These are phyloP conservation scores for Oryzias woworae DNA, from an alignment of 2,113 vertebrate species.

Conservation along the genomic window DNA sequence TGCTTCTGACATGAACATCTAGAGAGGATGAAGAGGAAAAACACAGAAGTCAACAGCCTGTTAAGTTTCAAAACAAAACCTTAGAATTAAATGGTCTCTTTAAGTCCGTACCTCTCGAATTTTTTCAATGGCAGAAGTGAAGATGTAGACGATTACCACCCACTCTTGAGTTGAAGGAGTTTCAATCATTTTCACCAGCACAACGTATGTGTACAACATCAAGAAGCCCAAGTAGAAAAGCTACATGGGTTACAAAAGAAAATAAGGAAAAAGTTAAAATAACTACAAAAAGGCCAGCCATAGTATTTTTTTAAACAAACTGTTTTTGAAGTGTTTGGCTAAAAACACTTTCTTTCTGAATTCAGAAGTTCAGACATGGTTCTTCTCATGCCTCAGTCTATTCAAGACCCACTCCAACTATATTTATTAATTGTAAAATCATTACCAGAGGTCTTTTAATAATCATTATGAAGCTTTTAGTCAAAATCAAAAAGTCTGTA, in stretches of 20 bases:
- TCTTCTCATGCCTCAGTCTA: no score
- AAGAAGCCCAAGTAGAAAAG: constrained; percentile 94
- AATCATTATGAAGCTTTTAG: no score
- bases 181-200: constrained; percentile 89
- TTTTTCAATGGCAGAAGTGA: constrained; percentile 95
- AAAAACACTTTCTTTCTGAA: no score
- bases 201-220: constrained; percentile 96
- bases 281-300: background rate
- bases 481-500: no score
- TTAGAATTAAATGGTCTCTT: no score
- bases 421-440: no score
- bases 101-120: constrained; percentile 86
- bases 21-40: constrained; percentile 16
- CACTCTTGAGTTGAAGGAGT: constrained; percentile 91
- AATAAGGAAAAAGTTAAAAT: background rate
- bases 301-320: no score
- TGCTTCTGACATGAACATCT: constrained; percentile 99
- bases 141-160: constrained; percentile 97
- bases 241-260: constrained; percentile 64
- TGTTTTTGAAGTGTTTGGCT: no score
- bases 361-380: no score
- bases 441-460: no score
- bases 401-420: no score
- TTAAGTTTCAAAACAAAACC: no score
- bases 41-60: background rate